Evolutionary conservation across 2,888 invertebrate genomes (phyloP).

Genomic region (Temnothorax ravouxi): DNA sequence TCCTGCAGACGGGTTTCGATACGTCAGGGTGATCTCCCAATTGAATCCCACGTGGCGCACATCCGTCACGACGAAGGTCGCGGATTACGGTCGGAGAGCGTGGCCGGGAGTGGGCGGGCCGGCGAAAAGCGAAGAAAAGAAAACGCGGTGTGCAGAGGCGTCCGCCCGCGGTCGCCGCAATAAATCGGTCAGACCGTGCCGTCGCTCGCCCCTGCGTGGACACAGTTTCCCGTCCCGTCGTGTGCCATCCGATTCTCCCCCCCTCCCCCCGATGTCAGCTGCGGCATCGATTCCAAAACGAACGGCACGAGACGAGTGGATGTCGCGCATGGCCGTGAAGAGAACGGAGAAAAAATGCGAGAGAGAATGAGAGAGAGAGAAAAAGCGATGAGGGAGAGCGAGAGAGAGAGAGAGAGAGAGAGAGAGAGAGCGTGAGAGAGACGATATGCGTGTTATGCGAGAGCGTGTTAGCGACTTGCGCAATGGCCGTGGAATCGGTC

Average conservation of each 20-base stretch:
- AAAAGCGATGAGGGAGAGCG: not conserved
- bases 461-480: conserved; percentile 45
- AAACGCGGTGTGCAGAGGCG: conserved; percentile 62
- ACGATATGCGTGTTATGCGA: not conserved
- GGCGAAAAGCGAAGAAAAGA: conserved; percentile 69
- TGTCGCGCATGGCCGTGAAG: conserved; percentile 45
- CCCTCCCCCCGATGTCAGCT: conserved; percentile 67
- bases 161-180: conserved; percentile 67
- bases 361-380: conserved; percentile 1
- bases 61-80: conserved; percentile 71
- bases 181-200: conserved; percentile 74
- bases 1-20: conserved; percentile 39
- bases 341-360: conserved; percentile 19
- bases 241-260: conserved; percentile 62
- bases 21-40: conserved; percentile 37
- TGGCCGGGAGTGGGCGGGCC: conserved; percentile 26
- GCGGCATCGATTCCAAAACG: conserved; percentile 75
- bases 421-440: conserved; percentile 4
- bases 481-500: conserved; percentile 57
- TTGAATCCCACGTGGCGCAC: conserved; percentile 66
- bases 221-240: conserved; percentile 62
- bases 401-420: conserved; percentile 19
- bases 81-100: conserved; percentile 68
- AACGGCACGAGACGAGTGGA: conserved; percentile 59
- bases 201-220: conserved; percentile 52